Evolutionary conservation across 2,888 invertebrate genomes (phyloP), one percentile per base, ranked within the genome.

Genomic region (Tigriopus californicus): DNA sequence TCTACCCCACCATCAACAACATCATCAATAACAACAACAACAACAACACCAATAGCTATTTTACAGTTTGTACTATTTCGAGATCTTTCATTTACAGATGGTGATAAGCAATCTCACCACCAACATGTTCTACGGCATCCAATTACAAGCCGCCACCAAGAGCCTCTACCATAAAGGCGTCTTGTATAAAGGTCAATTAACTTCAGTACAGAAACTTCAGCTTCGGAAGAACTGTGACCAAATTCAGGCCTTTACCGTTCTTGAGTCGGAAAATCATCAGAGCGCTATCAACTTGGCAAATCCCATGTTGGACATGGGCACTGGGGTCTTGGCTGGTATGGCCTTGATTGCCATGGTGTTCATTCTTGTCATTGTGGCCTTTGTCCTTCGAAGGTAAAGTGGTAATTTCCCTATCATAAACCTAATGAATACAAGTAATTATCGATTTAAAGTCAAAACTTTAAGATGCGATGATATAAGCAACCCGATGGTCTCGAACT

Each of bases 341-440:
- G 75, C 81, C 62, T 82, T 82, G 71, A 82, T 80, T 65, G 76
- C 77, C 64, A 77, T 82, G 65, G 80, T 81, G 61, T 76, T 83
- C 61, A 72, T 82, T 65, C 73, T 82, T 63, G 79, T 80, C 64
- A 76, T 82, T 63, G 74, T 80, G 67, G 79, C 80, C 59, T 79
- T 83, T 70, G 73, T 83, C 64, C 69, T 84, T 53, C 83, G 83
- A 82, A 80, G 81, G 83, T 83, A 75, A 75, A 76, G 8, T 5
- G 8, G 8, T 5, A 33, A 33, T 33, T 33, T 33, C 4, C 3
- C 8, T 33, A 33, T 33, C 8, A 5, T 33, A 8, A 3, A 33
- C 8, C 33, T 5, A 33, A 5, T 33, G 33, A 8, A 33, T 5
- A 33, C 8, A 3, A 8, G 33, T 33, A n/a, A n/a, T 8, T 33